Base-by-base conservation (phyloP, 1,140 invertebrate species). In the Cotesia typhae region DNA sequence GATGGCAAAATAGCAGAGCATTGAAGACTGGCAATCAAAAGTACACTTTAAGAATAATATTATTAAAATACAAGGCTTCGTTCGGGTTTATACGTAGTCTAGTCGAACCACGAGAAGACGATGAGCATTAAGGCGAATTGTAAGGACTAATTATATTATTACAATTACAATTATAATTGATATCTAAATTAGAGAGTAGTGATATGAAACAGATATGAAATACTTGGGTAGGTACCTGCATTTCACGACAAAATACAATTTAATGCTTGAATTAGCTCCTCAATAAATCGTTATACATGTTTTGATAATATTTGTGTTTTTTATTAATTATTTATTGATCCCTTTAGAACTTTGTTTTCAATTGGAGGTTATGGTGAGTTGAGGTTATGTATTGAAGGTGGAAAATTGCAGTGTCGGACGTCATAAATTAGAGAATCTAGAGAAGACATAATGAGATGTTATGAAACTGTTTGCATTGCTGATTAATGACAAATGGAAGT, bases 241-340 rank as follows among this genome's bases (percentile, higher is more conserved):
- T 84, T 83, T 84, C 79, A 80, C 82, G 78, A 83, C 83, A 83
- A 37, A 12, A 82, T 82, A 80, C 83, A 70, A 83, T 78, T 47
- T 9, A 47, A 80, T 84, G 83, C 82, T 84, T 84, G 78, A 77
- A 84, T 63, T 83, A 84, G 83, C 76, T 84, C 80, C 80, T 83
- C 81, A 84, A 84, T 84, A 84, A 84, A 84, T 84, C 82, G 83
- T 84, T 84, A 84, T 84, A 84, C 83, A 84, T 84, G 83, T 84
- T 84, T 84, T 84, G 83, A 84, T 83, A 84, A 81, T 36, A 12
- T 68, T 14, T n/a, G 52, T 47, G 41, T 2, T 47, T 41, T 65
- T 66, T 66, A 37, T 41, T 37, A 67, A 7, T 20, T 10, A 66
- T 35, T 66, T 28, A 28, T 28, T 28, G 28, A 1, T 28, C 28